Percentiles rank a stretch among this genome's conserved stretches.
phyloP scores from a whole-genome alignment of 2,797 vertebrate species.

The Diplodus sargus region DNA sequence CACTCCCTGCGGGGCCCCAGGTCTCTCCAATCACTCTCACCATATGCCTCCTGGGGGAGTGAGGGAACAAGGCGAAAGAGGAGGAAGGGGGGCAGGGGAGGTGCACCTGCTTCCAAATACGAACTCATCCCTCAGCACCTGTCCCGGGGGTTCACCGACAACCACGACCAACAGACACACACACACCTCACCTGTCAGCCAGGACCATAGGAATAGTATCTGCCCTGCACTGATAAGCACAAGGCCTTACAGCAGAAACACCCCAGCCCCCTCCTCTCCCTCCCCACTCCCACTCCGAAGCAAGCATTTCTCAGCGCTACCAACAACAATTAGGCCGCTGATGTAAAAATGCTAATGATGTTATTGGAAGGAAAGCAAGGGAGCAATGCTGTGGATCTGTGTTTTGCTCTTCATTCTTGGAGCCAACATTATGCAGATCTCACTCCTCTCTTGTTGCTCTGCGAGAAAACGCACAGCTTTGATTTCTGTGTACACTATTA shows the following conservation, averaged over 20 bases:
- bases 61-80: slow-evolving; percentile 62
- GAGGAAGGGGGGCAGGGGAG: slow-evolving; percentile 41
- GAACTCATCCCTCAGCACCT: slow-evolving; percentile 77
- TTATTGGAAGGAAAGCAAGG: slow-evolving; percentile 57
- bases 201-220: slow-evolving; percentile 70
- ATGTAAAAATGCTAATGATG: slow-evolving; percentile 76
- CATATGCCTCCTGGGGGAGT: slow-evolving; percentile 79
- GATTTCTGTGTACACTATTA: slow-evolving; percentile 65
- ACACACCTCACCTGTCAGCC: slow-evolving; percentile 72
- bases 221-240: slow-evolving; percentile 79
- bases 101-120: slow-evolving; percentile 77
- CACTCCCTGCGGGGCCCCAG: slow-evolving; percentile 69
- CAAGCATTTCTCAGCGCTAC: slow-evolving; percentile 59
- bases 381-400: slow-evolving; percentile 32
- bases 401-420: slow-evolving; percentile 47
- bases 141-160: slow-evolving; percentile 71
- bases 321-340: slow-evolving; percentile 68
- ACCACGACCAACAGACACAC: slow-evolving; percentile 51
- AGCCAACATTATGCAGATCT: slow-evolving; percentile 67
- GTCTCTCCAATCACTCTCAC: slow-evolving; percentile 80
- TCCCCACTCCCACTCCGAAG: slow-evolving; percentile 43
- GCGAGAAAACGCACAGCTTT: slow-evolving; percentile 51
- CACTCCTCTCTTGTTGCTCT: slow-evolving; percentile 36
- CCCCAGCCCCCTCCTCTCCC: slow-evolving; percentile 14
- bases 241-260: slow-evolving; percentile 62